Base-by-base conservation (phyloP, 2,888 invertebrate genomes). In the Thyatira batis region DNA sequence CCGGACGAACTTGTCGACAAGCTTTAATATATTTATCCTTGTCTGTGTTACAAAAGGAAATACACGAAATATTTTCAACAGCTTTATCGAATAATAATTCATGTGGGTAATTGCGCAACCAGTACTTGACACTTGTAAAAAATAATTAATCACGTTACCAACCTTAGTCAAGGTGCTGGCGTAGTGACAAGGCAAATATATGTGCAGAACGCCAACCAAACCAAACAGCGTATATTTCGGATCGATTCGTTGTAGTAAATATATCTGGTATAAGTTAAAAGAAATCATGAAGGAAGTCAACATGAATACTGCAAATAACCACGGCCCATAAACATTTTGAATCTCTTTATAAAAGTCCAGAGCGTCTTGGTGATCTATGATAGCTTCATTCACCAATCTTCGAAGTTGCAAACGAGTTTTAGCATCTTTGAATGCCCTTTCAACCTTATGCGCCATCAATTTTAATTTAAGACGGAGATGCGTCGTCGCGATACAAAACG, bases 401-500 rank as follows among this genome's bases (percentile, higher is more conserved):
- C 73, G 67, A 3, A 87, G 63, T 44, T 84, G 78, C 0, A 49
- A 49, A 21, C 54, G 56, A 33, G 63, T 69, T 17, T 60, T 71
- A 0, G 84, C 65, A 45, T 74, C 60, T 30, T 65, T 58, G 55
- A 85, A 87, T 0, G 82, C 79, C 48, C 60, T 78, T 0, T 69
- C 30, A 25, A 85, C 63, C 56, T 82, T 84, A 43, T 76, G 72
- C 0, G 70, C 57, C 55, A 87, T 61, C 44, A 89, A 53, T 63
- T 87, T 85, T 11, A 89, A 54, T 58, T 88, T 89, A 1, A 88
- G 63, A 5, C 81, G 69, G 25, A 87, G 64, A 59, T 88, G 85
- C 0, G 80, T 83, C 0, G 80, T 83, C 0, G 82, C 81, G 49
- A 88, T 86, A 52, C 87, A 86, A 53, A 86, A 87, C 0, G 84